Evolutionary conservation across 2,888 invertebrate genomes (phyloP).

Genomic region (Limnephilus lunatus): DNA sequence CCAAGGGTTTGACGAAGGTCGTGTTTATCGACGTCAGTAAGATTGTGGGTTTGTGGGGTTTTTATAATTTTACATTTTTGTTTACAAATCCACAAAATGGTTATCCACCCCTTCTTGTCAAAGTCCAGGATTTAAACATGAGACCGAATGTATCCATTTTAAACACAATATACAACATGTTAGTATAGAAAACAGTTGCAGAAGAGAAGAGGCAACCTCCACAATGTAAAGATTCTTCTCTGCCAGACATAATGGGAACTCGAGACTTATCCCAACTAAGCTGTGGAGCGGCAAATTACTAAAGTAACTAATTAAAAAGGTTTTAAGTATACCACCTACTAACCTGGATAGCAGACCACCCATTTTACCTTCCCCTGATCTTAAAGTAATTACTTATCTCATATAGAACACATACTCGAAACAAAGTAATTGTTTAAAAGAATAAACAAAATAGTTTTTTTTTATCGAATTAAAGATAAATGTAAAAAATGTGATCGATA

Average conservation of each 20-base stretch:
- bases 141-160: background rate
- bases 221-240: background rate
- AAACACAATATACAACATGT: background rate
- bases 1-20: too few relatives aligned
- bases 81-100: too few relatives aligned
- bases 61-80: too few relatives aligned
- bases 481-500: too few relatives aligned
- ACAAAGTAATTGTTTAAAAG: too few relatives aligned
- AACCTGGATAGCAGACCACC: background rate
- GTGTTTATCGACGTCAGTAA: too few relatives aligned
- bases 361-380: background rate
- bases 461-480: too few relatives aligned
- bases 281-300: background rate
- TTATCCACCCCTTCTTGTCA: too few relatives aligned
- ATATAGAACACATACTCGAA: background rate
- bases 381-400: background rate
- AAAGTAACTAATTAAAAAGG: background rate
- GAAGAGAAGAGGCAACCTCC: background rate
- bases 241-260: conserved; percentile 2
- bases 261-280: background rate
- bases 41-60: too few relatives aligned
- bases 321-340: background rate
- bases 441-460: too few relatives aligned
- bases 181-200: conserved; percentile 10
- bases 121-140: too few relatives aligned